Base-by-base conservation (phyloP, 2,888 invertebrate species). In the Drosophila falleni region DNA sequence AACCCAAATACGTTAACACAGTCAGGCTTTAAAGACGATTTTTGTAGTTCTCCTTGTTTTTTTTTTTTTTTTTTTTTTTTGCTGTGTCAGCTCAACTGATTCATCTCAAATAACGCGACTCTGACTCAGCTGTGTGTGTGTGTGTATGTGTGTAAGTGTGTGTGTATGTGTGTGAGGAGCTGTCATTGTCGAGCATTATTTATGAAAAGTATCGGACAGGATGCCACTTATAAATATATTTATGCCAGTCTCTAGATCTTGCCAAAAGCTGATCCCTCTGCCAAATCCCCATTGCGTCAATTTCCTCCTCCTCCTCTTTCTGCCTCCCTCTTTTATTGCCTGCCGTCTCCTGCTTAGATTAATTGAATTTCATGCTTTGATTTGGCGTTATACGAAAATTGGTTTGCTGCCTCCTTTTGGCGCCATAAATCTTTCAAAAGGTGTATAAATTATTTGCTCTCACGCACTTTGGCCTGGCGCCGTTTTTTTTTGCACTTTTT, bases 311-410 rank as follows among this genome's bases (percentile, higher is more conserved):
- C 3, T n/a, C 3, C 33, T n/a, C 47, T 29, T 8, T 6, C 29
- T 8, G 19, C 9, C 11, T 54, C 8, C 16, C 31, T 19, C 42
- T 6, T n/a, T 11, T 46, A 6, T 19, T 46, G 33, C n/a, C 31
- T 53, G 6, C 66, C 72, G 70, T 49, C 71, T 76, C 15, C 74
- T 78, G 78, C 71, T 78, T 80, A 88, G 84, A 86, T 88, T 86
- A 88, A 89, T 86, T 86, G 84, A 89, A 86, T 89, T 88, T 89
- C 83, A 86, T 83, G 89, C 88, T 86, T 89, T 86, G 89, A 86
- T 88, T 89, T 89, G 69, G 67, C 67, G 81, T 66, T 51, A 65
- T 62, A 56, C 33, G 58, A 49, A 68, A 72, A 74, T 80, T 78
- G 83, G 65, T 80, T 67, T 65, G 69, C 50, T 44, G 74, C 72